A percentile compares a stretch with the other conserved stretches of the same genome.
Conservation (phyloP, 2,888 invertebrate species). For the Hirtodrosophila alboralis region DNA sequence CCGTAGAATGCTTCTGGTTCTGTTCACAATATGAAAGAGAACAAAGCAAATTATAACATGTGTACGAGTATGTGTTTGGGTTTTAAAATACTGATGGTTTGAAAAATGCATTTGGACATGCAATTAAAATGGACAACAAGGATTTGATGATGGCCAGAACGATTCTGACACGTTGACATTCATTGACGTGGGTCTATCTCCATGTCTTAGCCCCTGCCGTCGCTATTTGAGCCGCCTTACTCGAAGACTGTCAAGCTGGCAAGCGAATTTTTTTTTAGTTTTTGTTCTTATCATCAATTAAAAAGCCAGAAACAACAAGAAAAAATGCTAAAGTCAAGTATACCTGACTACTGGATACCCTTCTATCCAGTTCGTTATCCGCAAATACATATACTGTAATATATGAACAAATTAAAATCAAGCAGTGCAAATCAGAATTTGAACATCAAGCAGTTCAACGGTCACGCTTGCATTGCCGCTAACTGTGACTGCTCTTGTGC, state of each 20-base stretch:
- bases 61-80: conserved; percentile 12
- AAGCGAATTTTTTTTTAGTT: too few species aligned
- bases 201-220: conserved; percentile 7
- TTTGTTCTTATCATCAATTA: conserved; percentile 14
- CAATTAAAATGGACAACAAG: conserved; percentile 52
- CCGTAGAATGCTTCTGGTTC: too few species aligned
- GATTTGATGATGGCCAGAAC: conserved; percentile 26
- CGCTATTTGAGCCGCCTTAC: conserved; percentile 15
- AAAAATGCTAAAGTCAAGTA: too few species aligned
- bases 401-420: too few species aligned
- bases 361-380: too few species aligned
- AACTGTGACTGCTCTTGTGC: too few species aligned
- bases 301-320: conserved; percentile 17
- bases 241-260: not conserved
- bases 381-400: too few species aligned
- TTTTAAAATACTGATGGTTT: conserved; percentile 29
- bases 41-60: conserved; percentile 4
- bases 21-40: not conserved
- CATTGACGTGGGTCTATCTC: conserved; percentile 40
- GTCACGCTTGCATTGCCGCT: too few species aligned
- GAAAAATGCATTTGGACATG: conserved; percentile 39
- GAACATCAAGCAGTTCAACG: too few species aligned
- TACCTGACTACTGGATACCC: too few species aligned
- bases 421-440: too few species aligned
- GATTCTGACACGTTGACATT: conserved; percentile 36